These are phyloP conservation scores for Streptopelia turtur DNA, from an alignment of 2,797 vertebrate species.

Conservation along the genomic window DNA sequence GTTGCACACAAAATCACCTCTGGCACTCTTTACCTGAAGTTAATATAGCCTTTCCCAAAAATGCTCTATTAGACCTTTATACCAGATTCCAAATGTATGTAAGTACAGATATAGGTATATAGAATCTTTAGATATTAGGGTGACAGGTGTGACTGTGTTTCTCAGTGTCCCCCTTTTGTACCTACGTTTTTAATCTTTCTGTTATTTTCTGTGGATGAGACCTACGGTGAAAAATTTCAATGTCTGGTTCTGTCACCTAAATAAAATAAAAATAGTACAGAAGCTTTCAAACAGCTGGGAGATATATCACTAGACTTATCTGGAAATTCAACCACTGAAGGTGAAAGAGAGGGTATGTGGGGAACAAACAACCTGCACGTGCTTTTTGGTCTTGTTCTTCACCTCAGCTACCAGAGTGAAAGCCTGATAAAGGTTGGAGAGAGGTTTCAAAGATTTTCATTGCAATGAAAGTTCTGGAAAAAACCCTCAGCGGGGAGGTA, in stretches of 20 bases:
- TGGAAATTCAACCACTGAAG: neutral
- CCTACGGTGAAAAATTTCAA: neutral
- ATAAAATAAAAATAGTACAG: neutral
- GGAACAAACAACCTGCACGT: neutral
- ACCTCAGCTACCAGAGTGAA: neutral
- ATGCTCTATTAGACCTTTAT: neutral
- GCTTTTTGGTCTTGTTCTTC: neutral
- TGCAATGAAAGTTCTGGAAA: neutral
- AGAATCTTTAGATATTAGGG: neutral
- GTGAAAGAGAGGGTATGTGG: neutral
- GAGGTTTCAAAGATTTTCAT: neutral
- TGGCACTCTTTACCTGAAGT: neutral
- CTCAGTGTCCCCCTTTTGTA: neutral
- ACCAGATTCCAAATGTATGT: neutral
- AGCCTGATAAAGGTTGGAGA: neutral
- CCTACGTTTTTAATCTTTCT: neutral
- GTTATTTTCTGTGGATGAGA: neutral
- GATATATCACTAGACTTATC: neutral
- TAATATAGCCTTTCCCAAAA: neutral
- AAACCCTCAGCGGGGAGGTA: neutral
- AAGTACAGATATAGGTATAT: neutral
- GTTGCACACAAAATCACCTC: neutral
- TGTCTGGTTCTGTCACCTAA: neutral
- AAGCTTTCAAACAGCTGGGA: neutral
- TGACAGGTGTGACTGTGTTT: neutral